Conservation (phyloP, 37 sponge, comb jelly and placozoan species). For the Axinella damicornis region DNA sequence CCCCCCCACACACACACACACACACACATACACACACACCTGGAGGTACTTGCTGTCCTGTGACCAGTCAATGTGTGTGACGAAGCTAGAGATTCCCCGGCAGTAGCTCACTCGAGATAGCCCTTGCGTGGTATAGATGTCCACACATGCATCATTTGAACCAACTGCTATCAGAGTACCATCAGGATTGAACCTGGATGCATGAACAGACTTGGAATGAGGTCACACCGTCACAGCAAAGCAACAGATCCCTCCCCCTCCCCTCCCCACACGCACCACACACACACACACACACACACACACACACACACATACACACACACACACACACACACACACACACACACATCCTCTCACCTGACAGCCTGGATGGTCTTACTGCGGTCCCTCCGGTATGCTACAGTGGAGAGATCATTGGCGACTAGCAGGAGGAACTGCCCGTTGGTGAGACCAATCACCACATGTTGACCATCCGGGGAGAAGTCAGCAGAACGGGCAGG, state of each 20-base stretch:
- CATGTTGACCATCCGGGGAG: conserved; percentile 68
- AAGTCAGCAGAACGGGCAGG: conserved; percentile 77
- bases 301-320: conserved; percentile 20
- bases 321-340: too few relatives aligned
- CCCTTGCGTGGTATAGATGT: conserved; percentile 63
- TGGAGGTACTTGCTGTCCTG: conserved; percentile 72
- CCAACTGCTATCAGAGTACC: conserved; percentile 86
- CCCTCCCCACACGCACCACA: too few relatives aligned
- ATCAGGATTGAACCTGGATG: conserved; percentile 85
- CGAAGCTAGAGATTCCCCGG: conserved; percentile 78
- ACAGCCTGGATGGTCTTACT: conserved; percentile 64
- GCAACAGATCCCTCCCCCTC: too few relatives aligned
- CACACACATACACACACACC: conserved; percentile 27
- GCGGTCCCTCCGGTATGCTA: conserved; percentile 74
- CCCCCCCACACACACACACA: background rate
- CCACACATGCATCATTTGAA: conserved; percentile 86
- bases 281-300: too few relatives aligned
- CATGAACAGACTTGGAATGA: background rate
- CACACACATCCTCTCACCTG: conserved; percentile 33
- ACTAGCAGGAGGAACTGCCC: conserved; percentile 83
- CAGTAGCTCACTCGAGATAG: conserved; percentile 54
- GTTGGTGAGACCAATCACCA: conserved; percentile 85
- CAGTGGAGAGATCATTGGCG: conserved; percentile 44
- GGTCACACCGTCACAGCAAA: too few relatives aligned
- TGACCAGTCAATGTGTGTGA: conserved; percentile 94